Percentiles rank a stretch among this genome's conserved stretches.
These are phyloP conservation scores for Todiramphus chloris DNA, from an alignment of 2,113 vertebrate species.

Conservation along the genomic window DNA sequence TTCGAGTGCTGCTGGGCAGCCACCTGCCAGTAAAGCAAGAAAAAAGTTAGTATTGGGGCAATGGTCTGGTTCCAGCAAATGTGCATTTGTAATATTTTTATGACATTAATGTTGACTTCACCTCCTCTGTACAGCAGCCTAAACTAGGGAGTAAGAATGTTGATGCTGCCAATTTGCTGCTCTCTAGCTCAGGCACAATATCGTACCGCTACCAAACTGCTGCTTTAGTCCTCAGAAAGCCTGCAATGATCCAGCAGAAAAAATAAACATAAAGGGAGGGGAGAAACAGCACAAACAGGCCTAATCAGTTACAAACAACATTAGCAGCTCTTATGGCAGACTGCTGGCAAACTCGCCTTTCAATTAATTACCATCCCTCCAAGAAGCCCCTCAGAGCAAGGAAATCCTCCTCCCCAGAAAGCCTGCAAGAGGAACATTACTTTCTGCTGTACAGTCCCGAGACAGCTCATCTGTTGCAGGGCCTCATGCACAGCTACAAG, in stretches of 20 bases:
- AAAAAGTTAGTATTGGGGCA: background rate
- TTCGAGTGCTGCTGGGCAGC: background rate
- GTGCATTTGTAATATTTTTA: background rate
- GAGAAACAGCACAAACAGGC: background rate
- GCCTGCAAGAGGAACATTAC: background rate
- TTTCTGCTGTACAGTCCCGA: background rate
- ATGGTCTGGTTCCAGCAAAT: rapidly evolving
- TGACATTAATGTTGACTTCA: background rate
- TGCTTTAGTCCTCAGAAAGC: background rate
- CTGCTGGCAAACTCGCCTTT: background rate
- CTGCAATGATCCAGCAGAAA: background rate
- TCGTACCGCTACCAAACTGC: background rate
- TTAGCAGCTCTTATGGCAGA: background rate
- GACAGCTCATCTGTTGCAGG: background rate
- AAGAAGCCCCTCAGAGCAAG: background rate
- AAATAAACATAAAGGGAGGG: background rate
- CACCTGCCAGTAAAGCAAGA: background rate
- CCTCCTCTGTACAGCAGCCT: background rate
- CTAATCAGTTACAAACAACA: background rate
- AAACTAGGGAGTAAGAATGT: background rate
- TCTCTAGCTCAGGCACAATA: background rate
- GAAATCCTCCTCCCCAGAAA: background rate
- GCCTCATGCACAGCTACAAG: background rate
- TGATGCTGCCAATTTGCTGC: background rate
- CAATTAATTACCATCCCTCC: background rate